These are phyloP conservation scores for Melanotaenia duboulayi DNA, from an alignment of 2,113 vertebrate genomes.

Conservation along the genomic window DNA sequence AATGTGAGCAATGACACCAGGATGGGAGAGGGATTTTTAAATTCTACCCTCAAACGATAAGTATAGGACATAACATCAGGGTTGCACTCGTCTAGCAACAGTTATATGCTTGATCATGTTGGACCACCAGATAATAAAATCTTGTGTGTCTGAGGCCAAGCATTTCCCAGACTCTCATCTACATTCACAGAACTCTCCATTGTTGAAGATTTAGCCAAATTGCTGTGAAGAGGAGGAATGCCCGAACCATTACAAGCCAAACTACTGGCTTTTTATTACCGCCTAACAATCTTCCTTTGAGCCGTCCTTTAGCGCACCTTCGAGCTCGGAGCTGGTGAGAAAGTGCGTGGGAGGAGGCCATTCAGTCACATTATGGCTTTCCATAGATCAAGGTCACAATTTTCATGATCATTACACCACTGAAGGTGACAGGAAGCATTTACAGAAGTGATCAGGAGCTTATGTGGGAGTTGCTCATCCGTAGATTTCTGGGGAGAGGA, in stretches of 20 bases:
- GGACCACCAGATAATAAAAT: slow-evolving; percentile 72
- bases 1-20: slow-evolving; percentile 28
- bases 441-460: slow-evolving; percentile 81
- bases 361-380: slow-evolving; percentile 81
- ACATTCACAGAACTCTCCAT: slow-evolving; percentile 68
- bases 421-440: slow-evolving; percentile 84
- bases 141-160: slow-evolving; percentile 60
- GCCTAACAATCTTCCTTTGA: slow-evolving; percentile 78
- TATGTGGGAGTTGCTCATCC: slow-evolving; percentile 78
- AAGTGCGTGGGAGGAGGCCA: slow-evolving; percentile 76
- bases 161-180: slow-evolving; percentile 70
- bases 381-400: slow-evolving; percentile 84
- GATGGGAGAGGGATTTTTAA: slow-evolving; percentile 41
- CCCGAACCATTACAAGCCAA: slow-evolving; percentile 72
- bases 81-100: slow-evolving; percentile 58
- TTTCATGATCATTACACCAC: slow-evolving; percentile 83
- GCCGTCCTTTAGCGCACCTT: slow-evolving; percentile 69
- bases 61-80: slow-evolving; percentile 54
- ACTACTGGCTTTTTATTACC: slow-evolving; percentile 78
- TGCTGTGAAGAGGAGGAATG: slow-evolving; percentile 65
- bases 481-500: slow-evolving; percentile 70
- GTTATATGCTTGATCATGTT: slow-evolving; percentile 65
- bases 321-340: slow-evolving; percentile 46
- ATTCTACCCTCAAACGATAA: slow-evolving; percentile 54
- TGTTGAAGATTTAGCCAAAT: slow-evolving; percentile 74